Evolutionary conservation across 2,888 invertebrate genomes (phyloP).

Genomic region (Mamestra brassicae): DNA sequence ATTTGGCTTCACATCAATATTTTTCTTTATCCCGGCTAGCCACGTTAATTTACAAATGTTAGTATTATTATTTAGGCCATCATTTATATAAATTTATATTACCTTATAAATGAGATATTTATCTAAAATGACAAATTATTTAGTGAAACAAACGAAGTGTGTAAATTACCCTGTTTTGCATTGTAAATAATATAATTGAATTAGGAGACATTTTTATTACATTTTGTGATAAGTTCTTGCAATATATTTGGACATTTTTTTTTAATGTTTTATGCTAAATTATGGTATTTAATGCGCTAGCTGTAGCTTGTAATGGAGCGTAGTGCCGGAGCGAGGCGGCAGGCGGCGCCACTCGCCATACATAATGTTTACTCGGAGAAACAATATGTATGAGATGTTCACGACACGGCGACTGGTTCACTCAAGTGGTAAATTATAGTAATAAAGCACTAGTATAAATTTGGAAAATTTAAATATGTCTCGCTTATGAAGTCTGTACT

Average conservation of each 20-base stretch:
- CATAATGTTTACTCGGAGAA: constrained; percentile 69
- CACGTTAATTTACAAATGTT: constrained; percentile 75
- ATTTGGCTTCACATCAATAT: constrained; percentile 66
- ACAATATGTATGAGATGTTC: constrained; percentile 65
- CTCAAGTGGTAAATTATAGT: constrained; percentile 75
- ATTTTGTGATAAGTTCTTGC: constrained; percentile 87
- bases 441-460: constrained; percentile 72
- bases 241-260: constrained; percentile 76
- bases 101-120: constrained; percentile 83
- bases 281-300: constrained; percentile 80
- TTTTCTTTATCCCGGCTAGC: constrained; percentile 68
- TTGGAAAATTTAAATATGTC: constrained; percentile 67
- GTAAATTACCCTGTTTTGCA: constrained; percentile 87
- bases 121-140: constrained; percentile 88
- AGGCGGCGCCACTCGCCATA: constrained; percentile 52
- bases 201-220: constrained; percentile 76
- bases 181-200: constrained; percentile 88
- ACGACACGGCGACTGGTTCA: constrained; percentile 78
- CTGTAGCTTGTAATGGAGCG: constrained; percentile 69
- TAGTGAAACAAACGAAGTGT: constrained; percentile 83
- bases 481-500: constrained; percentile 70
- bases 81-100: constrained; percentile 85
- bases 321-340: constrained; percentile 35
- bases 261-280: constrained; percentile 72
- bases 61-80: constrained; percentile 88